Percentiles rank a stretch among this genome's conserved stretches.
Evolutionary conservation across 2,888 invertebrate genomes (phyloP).

Genomic region (Ichneumoninae sp.): DNA sequence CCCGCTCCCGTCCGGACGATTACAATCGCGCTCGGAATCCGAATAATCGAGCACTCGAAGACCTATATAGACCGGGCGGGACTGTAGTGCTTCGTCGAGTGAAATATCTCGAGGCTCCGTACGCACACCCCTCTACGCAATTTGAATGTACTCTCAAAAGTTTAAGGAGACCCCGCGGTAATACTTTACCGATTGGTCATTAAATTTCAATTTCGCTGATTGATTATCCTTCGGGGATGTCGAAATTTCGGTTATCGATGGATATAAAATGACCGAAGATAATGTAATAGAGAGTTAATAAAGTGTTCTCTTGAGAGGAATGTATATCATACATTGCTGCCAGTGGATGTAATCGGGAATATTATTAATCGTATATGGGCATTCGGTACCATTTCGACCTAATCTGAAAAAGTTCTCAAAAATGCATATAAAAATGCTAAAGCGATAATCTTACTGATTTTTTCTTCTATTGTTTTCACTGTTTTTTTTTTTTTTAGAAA

Average conservation of each 20-base stretch:
- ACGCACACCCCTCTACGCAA: not conserved
- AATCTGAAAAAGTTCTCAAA: too few relatives aligned
- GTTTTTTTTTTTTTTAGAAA: too few relatives aligned
- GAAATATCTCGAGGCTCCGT: conserved; percentile 28
- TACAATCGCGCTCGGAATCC: conserved; percentile 54
- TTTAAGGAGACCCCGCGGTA: not conserved
- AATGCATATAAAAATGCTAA: too few relatives aligned
- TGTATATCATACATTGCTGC: not conserved
- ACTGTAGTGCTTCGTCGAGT: conserved; percentile 14
- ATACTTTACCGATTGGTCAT: not conserved
- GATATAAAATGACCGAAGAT: not conserved
- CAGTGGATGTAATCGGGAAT: not conserved
- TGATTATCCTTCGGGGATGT: not conserved
- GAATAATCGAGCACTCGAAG: conserved; percentile 60
- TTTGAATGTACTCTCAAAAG: conserved; percentile 10
- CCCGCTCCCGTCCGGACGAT: conserved; percentile 37
- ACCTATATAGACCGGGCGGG: not conserved
- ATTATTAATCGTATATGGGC: not conserved
- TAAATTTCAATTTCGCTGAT: conserved; percentile 11
- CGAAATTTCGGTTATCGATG: not conserved
- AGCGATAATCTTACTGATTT: too few relatives aligned
- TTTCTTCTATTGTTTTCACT: too few relatives aligned
- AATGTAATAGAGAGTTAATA: not conserved
- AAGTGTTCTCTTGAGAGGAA: not conserved
- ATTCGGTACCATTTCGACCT: too few relatives aligned